Conservation (phyloP, 2,888 invertebrate species). For the Allygus modestus region DNA sequence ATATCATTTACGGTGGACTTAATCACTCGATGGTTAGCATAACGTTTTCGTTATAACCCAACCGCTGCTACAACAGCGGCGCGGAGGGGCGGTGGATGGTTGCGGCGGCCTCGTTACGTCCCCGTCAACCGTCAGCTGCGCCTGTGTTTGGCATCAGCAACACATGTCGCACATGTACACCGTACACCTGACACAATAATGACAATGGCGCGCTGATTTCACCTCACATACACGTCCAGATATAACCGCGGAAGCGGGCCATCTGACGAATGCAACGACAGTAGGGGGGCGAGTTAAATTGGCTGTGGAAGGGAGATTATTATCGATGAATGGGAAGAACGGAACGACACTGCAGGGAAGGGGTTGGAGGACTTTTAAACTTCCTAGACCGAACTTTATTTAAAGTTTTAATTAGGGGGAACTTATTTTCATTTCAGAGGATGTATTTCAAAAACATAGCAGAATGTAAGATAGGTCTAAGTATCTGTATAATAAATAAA, state of each 20-base stretch:
- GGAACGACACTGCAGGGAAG: neutral
- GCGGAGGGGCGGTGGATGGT: no score
- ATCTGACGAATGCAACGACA: no score
- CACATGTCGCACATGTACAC: neutral
- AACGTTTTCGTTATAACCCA: no score
- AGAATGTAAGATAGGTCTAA: no score
- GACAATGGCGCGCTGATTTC: constrained; percentile 18
- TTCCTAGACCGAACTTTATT: neutral
- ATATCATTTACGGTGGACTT: no score
- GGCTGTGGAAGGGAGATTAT: no score
- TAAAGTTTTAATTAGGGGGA: neutral
- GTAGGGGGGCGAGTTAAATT: no score
- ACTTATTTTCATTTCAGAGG: neutral
- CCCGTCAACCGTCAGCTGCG: neutral
- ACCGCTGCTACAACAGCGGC: no score
- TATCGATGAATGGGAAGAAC: no score
- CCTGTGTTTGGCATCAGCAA: neutral
- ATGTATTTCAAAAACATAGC: neutral
- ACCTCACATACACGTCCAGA: neutral
- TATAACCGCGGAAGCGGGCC: no score
- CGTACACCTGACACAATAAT: constrained; percentile 22
- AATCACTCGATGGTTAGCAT: no score
- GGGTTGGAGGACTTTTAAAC: neutral
- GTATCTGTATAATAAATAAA: no score
- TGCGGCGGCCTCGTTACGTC: neutral